Conservation (phyloP, 1,140 invertebrate species). For the Mylabris phalerata region DNA sequence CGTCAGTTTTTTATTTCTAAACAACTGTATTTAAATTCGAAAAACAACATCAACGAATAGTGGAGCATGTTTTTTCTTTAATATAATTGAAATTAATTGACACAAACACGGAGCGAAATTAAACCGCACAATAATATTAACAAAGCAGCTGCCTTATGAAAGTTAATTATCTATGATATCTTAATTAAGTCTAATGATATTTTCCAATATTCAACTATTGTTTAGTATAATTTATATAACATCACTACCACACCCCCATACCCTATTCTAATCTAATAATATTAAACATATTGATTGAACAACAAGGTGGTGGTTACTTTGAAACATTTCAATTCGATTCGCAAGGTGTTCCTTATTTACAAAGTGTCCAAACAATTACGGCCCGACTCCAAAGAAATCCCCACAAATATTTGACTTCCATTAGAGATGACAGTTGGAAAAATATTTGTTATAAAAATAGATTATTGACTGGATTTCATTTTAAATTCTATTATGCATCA, state of each 20-base stretch:
- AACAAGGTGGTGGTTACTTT: not conserved
- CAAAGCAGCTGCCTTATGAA: conserved; percentile 8
- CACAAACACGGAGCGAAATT: not conserved
- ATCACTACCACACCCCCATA: conserved; percentile 12
- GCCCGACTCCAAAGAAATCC: not conserved
- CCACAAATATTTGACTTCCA: not conserved
- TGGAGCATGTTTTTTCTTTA: too few species aligned
- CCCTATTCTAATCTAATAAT: too few species aligned
- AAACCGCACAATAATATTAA: conserved; percentile 3
- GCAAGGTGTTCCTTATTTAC: too few species aligned
- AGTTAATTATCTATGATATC: conserved; percentile 17
- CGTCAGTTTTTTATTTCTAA: too few species aligned
- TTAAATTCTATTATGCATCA: conserved; percentile 3
- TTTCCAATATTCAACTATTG: conserved; percentile 12
- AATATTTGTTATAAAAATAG: conserved; percentile 1
- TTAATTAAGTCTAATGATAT: conserved; percentile 16
- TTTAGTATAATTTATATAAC: conserved; percentile 12
- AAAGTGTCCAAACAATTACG: too few species aligned
- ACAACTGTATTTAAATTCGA: too few species aligned
- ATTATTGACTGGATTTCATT: conserved; percentile 3
- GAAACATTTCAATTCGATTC: too few species aligned
- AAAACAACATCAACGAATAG: too few species aligned
- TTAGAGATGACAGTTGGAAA: not conserved
- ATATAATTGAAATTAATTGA: conserved; percentile 2
- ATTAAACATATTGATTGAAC: conserved; percentile 8